Conservation (phyloP, 2,113 vertebrate species). For the Butorides virescens region DNA sequence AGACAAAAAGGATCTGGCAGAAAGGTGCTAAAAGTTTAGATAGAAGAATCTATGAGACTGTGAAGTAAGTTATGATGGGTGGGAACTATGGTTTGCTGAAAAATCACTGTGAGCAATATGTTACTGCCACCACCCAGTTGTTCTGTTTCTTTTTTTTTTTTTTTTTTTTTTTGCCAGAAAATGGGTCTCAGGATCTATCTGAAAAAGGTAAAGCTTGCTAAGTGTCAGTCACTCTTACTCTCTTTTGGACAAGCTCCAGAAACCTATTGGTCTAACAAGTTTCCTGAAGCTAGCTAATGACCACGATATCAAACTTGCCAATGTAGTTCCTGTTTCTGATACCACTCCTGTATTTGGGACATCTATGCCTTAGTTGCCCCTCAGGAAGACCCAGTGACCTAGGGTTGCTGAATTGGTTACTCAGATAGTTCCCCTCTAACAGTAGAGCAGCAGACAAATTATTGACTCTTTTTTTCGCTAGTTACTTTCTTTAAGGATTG, state of each 20-base stretch:
- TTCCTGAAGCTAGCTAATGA: background rate
- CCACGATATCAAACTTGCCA: background rate
- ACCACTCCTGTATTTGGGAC: background rate
- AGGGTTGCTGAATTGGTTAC: background rate
- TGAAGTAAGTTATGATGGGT: background rate
- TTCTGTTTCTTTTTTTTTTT: background rate
- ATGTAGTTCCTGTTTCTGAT: background rate
- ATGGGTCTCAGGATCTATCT: background rate
- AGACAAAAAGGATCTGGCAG: background rate
- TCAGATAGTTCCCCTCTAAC: background rate
- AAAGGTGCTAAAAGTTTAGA: background rate
- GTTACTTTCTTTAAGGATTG: background rate
- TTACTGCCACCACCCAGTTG: background rate
- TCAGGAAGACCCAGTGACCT: background rate
- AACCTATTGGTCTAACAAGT: background rate
- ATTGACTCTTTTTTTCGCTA: background rate
- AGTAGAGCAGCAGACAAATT: fast-evolving
- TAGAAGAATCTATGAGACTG: background rate
- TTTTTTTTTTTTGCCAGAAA: background rate
- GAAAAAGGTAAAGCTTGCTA: background rate
- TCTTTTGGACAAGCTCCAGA: background rate
- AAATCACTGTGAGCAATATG: background rate
- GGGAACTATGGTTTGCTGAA: background rate
- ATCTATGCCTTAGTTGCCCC: background rate
- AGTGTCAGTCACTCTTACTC: background rate